Percentiles rank a stretch among this genome's conserved stretches.
phyloP scores from a whole-genome alignment of 2,113 vertebrate species.

The Thryonomys swinderianus region DNA sequence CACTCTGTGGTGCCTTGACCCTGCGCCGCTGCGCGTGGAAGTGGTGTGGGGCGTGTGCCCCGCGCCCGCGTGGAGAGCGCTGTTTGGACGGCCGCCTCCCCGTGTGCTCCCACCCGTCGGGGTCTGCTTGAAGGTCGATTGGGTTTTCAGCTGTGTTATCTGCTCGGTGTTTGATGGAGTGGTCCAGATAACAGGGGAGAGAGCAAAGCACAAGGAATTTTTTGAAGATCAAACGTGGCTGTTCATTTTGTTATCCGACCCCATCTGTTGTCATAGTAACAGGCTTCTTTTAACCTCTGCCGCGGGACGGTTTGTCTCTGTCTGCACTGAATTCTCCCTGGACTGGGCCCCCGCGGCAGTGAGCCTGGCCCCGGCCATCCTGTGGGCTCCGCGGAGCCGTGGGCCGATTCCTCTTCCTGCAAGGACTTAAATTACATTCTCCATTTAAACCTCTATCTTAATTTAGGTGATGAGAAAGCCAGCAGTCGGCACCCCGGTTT shows the following conservation, averaged over 20 bases:
- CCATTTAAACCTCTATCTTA: conserved; percentile 69
- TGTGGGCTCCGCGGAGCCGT: conserved; percentile 63
- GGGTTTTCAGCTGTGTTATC: conserved; percentile 95
- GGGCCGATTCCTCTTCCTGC: conserved; percentile 44
- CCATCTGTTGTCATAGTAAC: conserved; percentile 94
- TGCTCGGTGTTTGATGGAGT: conserved; percentile 93
- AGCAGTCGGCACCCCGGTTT: background rate
- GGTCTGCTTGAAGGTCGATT: conserved; percentile 93
- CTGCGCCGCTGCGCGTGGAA: conserved; percentile 65
- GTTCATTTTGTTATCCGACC: conserved; percentile 93
- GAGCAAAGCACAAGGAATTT: conserved; percentile 91
- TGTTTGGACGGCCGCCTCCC: conserved; percentile 85
- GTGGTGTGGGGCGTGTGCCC: conserved; percentile 16
- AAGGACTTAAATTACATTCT: conserved; percentile 74
- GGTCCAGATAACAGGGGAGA: conserved; percentile 93
- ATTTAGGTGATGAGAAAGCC: conserved; percentile 76
- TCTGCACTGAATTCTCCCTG: conserved; percentile 84
- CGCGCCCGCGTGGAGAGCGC: conserved; percentile 70
- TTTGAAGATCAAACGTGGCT: conserved; percentile 93
- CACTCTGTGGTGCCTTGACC: conserved; percentile 73
- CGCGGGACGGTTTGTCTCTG: conserved; percentile 88
- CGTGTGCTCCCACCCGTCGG: conserved; percentile 86
- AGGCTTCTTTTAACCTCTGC: conserved; percentile 92
- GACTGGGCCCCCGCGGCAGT: conserved; percentile 77
- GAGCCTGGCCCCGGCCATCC: conserved; percentile 44